phyloP scores from a whole-genome alignment of 2,888 invertebrate species.

The Hybos culiciformis region DNA sequence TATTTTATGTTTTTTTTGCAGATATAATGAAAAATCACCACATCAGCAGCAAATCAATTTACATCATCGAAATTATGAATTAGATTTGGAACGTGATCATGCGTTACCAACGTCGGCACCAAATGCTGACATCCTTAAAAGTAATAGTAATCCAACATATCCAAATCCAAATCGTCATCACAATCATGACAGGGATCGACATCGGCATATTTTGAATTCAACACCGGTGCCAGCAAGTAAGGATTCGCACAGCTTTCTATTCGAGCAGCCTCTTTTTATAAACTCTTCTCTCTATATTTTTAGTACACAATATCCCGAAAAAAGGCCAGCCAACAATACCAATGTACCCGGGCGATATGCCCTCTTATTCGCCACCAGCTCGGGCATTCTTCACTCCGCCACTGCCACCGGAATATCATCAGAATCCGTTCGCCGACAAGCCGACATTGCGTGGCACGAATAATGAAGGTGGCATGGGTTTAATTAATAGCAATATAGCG shows the following conservation, averaged over 20 bases:
- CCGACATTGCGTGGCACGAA: slow-evolving; percentile 67
- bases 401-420: slow-evolving; percentile 67
- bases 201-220: slow-evolving; percentile 29
- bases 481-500: slow-evolving; percentile 22
- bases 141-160: slow-evolving; percentile 61
- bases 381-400: slow-evolving; percentile 70
- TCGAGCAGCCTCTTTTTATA: background rate
- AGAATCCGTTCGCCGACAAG: slow-evolving; percentile 79
- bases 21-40: slow-evolving; percentile 27
- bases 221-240: slow-evolving; percentile 33
- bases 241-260: slow-evolving; percentile 2
- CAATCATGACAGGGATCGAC: slow-evolving; percentile 29
- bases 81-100: slow-evolving; percentile 58
- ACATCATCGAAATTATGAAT: slow-evolving; percentile 44
- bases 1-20: slow-evolving; percentile 9
- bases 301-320: slow-evolving; percentile 42
- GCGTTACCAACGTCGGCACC: slow-evolving; percentile 61
- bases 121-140: slow-evolving; percentile 64
- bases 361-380: slow-evolving; percentile 72
- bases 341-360: slow-evolving; percentile 52
- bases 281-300: slow-evolving; percentile 8
- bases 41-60: slow-evolving; percentile 29
- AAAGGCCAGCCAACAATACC: slow-evolving; percentile 47
- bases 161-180: slow-evolving; percentile 53
- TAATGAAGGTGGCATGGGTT: slow-evolving; percentile 38